Evolutionary conservation across 2,888 invertebrate genomes (phyloP).

Genomic region (Noctua fimbriata): DNA sequence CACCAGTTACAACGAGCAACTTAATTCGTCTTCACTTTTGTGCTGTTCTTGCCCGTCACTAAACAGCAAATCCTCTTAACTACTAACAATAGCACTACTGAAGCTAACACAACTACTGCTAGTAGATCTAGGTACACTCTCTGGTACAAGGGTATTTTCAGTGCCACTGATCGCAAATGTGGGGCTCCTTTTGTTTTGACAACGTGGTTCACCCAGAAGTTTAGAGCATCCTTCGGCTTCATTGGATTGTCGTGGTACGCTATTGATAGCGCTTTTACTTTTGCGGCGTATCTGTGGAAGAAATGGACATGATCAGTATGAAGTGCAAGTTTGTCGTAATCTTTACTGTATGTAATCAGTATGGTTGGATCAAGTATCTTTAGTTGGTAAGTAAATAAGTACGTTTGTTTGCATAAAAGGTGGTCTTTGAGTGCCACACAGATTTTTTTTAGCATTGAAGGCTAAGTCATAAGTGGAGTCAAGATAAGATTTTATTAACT

Average conservation of each 20-base stretch:
- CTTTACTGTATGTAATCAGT: background rate
- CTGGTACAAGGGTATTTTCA: slow-evolving; percentile 76
- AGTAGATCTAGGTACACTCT: slow-evolving; percentile 76
- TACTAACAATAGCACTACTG: slow-evolving; percentile 20
- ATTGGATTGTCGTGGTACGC: slow-evolving; percentile 76
- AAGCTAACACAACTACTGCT: slow-evolving; percentile 48
- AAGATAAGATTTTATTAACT: background rate
- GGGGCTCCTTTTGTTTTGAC: slow-evolving; percentile 75
- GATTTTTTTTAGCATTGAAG: background rate
- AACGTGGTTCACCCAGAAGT: slow-evolving; percentile 80
- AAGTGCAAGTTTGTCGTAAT: background rate
- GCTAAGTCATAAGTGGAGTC: background rate
- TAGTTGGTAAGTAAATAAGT: background rate
- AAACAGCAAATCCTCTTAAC: slow-evolving; percentile 17
- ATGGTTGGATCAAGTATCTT: no score
- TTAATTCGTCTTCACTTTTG: slow-evolving; percentile 56
- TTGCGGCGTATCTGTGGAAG: slow-evolving; percentile 72
- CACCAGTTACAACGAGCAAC: no score
- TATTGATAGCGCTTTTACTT: slow-evolving; percentile 73
- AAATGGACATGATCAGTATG: background rate
- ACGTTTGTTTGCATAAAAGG: background rate
- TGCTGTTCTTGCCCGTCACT: slow-evolving; percentile 5
- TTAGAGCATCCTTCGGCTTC: slow-evolving; percentile 72
- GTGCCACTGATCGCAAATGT: slow-evolving; percentile 76
- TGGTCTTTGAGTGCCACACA: background rate